Percentiles rank a stretch among this genome's conserved stretches.
phyloP scores from a whole-genome alignment of 2,113 vertebrate species.

The Varanus salvator region DNA sequence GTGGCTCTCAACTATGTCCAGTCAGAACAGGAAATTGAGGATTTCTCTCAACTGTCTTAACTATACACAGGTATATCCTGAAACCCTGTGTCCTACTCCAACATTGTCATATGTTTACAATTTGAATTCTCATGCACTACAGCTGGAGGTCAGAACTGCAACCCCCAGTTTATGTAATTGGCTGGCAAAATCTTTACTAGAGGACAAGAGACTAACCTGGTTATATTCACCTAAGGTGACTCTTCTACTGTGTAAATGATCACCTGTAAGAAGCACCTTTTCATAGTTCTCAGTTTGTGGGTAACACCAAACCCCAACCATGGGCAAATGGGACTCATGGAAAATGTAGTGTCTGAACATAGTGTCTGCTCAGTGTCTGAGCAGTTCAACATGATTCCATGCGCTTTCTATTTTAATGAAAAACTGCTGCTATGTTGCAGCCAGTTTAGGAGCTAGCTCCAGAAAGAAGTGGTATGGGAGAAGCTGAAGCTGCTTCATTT shows the following conservation, averaged over 20 bases:
- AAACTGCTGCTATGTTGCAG: slow-evolving; percentile 43
- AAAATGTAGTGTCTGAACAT: slow-evolving; percentile 39
- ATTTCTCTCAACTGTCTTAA: slow-evolving; percentile 62
- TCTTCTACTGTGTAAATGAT: slow-evolving; percentile 14
- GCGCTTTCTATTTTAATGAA: slow-evolving; percentile 28
- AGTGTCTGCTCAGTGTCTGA: background rate
- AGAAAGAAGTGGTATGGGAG: slow-evolving; percentile 14
- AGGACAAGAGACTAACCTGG: slow-evolving; percentile 12
- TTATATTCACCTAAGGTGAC: slow-evolving; percentile 19
- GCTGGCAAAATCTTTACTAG: background rate
- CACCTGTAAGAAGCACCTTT: slow-evolving; percentile 29
- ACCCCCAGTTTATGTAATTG: background rate
- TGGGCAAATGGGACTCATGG: background rate
- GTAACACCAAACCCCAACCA: background rate
- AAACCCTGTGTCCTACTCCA: slow-evolving; percentile 64
- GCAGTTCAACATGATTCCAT: background rate
- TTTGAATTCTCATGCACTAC: slow-evolving; percentile 70
- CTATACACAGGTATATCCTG: slow-evolving; percentile 53
- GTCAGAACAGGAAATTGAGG: slow-evolving; percentile 52
- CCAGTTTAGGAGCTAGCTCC: background rate
- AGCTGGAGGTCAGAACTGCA: slow-evolving; percentile 57
- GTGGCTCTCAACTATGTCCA: slow-evolving; percentile 24
- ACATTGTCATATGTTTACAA: slow-evolving; percentile 75
- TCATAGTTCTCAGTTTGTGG: background rate
- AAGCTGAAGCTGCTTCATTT: slow-evolving; percentile 21